Conservation (phyloP, 2,888 invertebrate species). For the Eristalinus sepulchralis region DNA sequence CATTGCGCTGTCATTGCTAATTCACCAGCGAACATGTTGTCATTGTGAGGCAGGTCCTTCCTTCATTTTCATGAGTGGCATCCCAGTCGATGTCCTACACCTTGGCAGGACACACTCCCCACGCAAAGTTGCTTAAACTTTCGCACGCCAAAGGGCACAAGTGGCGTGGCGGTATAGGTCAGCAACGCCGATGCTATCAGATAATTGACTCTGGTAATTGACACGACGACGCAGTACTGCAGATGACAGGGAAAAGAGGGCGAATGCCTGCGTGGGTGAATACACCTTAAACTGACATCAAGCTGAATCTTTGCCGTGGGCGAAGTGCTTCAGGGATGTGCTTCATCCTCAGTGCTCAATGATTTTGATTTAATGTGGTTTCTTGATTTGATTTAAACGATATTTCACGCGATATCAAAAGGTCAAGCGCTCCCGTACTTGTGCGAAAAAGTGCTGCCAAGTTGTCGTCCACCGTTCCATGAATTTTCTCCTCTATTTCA, state of each 20-base stretch:
- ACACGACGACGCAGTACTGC: not conserved
- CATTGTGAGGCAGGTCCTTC: not conserved
- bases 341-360: no score
- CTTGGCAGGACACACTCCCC: no score
- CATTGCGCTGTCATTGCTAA: not conserved
- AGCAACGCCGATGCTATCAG: not conserved
- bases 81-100: no score
- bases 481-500: no score
- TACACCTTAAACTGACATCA: not conserved
- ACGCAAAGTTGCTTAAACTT: not conserved
- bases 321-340: not conserved
- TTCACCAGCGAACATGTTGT: not conserved
- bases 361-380: no score
- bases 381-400: no score
- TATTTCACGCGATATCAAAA: no score
- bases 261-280: not conserved
- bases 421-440: no score
- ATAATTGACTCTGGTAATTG: not conserved
- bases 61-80: not conserved
- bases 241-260: not conserved
- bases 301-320: not conserved
- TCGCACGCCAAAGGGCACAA: not conserved
- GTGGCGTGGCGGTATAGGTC: not conserved
- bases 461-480: no score
- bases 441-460: no score